Evolutionary conservation across 2,797 vertebrate genomes (phyloP).

Genomic region (Neosilurus mollespiculum): DNA sequence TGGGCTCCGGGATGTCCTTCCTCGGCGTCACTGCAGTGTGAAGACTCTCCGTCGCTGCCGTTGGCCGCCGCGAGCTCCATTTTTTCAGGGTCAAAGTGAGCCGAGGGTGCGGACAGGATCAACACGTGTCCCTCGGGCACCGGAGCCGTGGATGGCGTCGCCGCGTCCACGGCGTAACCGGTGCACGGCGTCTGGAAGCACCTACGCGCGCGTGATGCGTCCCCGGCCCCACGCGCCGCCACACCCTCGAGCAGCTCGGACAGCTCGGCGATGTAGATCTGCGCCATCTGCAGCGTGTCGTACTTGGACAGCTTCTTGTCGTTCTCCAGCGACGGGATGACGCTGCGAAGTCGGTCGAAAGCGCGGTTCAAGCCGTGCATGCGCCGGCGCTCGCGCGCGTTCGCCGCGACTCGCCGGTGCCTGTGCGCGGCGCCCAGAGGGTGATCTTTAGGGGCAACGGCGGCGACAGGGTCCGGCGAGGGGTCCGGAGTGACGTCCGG

Average conservation of each 20-base stretch:
- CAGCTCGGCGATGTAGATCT: constrained; percentile 83
- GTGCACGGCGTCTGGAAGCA: constrained; percentile 48
- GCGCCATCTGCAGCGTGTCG: constrained; percentile 83
- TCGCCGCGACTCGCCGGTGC: constrained; percentile 79
- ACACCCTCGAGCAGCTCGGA: constrained; percentile 75
- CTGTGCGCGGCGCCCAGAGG: constrained; percentile 65
- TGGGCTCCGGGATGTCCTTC: constrained; percentile 65
- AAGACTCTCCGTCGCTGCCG: constrained; percentile 78
- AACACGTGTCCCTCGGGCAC: constrained; percentile 65
- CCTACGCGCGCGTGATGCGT: constrained; percentile 62
- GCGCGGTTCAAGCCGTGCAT: constrained; percentile 83
- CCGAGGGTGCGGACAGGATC: constrained; percentile 63
- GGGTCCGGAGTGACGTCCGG: constrained; percentile 60
- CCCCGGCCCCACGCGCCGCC: constrained; percentile 58
- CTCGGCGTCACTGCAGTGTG: constrained; percentile 74
- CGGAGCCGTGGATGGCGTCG: neutral
- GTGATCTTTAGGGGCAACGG: constrained; percentile 38
- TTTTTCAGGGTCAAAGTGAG: constrained; percentile 60
- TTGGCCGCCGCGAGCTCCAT: constrained; percentile 59
- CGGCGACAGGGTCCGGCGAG: constrained; percentile 50
- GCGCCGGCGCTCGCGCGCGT: constrained; percentile 78
- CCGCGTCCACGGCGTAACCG: constrained; percentile 43
- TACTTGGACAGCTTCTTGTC: constrained; percentile 83
- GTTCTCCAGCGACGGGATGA: constrained; percentile 80
- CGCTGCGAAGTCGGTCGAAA: constrained; percentile 79